Evolutionary conservation across 2,888 invertebrate genomes (phyloP), one percentile per base, ranked within the genome.

Genomic region (Spodoptera picta): DNA sequence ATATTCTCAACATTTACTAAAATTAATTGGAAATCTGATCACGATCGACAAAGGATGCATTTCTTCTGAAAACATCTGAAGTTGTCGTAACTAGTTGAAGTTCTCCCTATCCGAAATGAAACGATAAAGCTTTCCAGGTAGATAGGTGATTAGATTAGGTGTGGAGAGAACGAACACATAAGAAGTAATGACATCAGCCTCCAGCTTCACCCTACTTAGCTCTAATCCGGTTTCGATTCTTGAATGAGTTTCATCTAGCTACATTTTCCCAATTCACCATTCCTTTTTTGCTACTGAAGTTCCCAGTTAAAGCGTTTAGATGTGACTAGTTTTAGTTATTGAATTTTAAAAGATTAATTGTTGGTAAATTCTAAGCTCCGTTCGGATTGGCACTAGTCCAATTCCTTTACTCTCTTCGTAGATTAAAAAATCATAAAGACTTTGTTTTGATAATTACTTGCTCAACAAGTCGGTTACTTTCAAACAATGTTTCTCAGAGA

Each of bases 101-200:
- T 68, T 61, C 52, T 50, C 53, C 56, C 72, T 57, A 64, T 57
- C 59, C 36, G 47, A 75, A 76, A 68, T 72, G 62, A 75, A 67
- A 68, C 68, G 69, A 78, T 75, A 68, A 63, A 75, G 68, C 62
- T 65, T 27, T 60, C 41, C 48, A 60, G 65, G 65, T 65, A 75
- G 75, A 78, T 78, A 64, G 68, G 76, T 78, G 69, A 79, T 79
- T 75, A 72, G 73, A 69, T 76, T 72, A 79, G 72, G 73, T 75
- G 63, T 60, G 52, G 60, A 63, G 58, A 51, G 71, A 70, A 64
- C 50, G 71, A 75, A 75, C 71, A 75, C 75, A 75, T 72, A 72
- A 75, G 65, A 72, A 65, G 71, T 70, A 72, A 72, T 75, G 79
- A 71, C 75, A 68, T 71, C 61, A 75, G 55, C 57, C 61, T 41